These are phyloP conservation scores for Chlamydotis undulata DNA, from an alignment of 2,113 vertebrate genomes.

Conservation along the genomic window DNA sequence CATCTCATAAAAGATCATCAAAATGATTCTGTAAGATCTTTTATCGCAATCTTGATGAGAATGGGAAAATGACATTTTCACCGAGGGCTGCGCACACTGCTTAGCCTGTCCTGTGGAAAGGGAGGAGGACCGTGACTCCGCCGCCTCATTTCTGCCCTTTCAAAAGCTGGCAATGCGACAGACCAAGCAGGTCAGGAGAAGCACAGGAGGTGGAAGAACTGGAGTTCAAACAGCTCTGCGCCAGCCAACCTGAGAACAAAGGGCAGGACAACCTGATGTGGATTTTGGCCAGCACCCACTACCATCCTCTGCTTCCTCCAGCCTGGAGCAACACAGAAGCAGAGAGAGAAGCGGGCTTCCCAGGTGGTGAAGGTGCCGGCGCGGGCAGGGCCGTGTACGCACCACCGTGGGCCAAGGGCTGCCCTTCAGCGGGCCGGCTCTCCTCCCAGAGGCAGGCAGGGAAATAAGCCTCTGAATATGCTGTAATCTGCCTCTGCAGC, in stretches of 20 bases:
- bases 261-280: background rate
- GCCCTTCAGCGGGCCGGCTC: background rate
- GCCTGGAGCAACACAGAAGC: background rate
- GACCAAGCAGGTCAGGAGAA: background rate
- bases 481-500: background rate
- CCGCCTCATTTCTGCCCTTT: background rate
- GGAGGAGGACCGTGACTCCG: background rate
- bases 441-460: background rate
- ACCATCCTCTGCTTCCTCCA: background rate
- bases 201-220: background rate
- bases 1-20: background rate
- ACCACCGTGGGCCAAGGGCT: accelerated
- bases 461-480: background rate
- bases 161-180: background rate
- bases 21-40: background rate
- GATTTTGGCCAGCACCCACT: background rate
- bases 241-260: background rate
- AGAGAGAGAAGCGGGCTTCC: background rate
- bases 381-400: accelerated
- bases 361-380: background rate
- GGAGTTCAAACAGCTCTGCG: accelerated
- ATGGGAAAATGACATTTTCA: background rate
- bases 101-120: background rate
- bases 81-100: accelerated
- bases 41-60: background rate